phyloP scores from a whole-genome alignment of 2,797 vertebrate genomes.

The Myoxocephalus aenaeus region DNA sequence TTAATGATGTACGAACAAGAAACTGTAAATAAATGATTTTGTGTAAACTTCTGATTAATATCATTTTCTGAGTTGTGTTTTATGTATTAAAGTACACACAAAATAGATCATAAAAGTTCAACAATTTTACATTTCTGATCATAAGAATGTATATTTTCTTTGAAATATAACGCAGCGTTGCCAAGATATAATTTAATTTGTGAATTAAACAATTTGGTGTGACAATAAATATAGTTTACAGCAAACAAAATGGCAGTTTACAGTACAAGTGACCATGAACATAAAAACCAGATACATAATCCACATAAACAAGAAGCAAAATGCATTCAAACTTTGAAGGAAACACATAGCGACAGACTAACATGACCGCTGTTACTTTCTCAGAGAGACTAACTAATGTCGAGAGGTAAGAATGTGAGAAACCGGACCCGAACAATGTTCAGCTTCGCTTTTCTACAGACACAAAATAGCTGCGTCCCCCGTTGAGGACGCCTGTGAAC shows the following conservation, averaged over 20 bases:
- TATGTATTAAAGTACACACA: conserved; percentile 6
- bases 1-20: conserved; percentile 65
- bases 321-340: neutral
- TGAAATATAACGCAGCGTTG: neutral
- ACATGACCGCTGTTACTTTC: conserved; percentile 14
- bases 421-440: conserved; percentile 23
- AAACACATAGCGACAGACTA: conserved; percentile 21
- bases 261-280: neutral
- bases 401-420: conserved; percentile 20
- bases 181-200: conserved; percentile 19
- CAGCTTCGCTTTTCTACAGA: conserved; percentile 39
- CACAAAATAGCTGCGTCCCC: conserved; percentile 33
- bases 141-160: neutral
- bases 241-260: neutral
- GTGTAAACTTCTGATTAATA: conserved; percentile 58
- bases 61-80: neutral
- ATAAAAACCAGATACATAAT: neutral
- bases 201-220: conserved; percentile 19
- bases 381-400: neutral
- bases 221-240: conserved; percentile 32
- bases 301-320: neutral
- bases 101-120: neutral
- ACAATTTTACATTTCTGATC: neutral
- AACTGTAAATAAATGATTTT: conserved; percentile 86
- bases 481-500: conserved; percentile 11